A percentile compares a stretch with the other conserved stretches of the same genome.
Evolutionary conservation across 2,888 invertebrate genomes (phyloP).

Genomic region (Thecocarcelia acutangulata): DNA sequence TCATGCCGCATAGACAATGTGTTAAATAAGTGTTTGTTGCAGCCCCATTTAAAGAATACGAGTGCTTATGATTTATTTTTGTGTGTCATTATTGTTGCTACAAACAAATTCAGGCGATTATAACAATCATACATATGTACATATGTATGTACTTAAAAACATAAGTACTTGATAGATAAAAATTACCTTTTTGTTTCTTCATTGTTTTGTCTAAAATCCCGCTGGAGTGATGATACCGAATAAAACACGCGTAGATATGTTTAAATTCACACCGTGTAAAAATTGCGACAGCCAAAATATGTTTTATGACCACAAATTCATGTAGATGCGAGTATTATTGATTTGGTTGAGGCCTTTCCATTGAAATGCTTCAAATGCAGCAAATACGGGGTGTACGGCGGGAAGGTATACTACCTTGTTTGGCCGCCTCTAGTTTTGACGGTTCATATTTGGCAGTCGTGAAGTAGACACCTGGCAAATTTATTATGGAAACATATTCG

Average conservation of each 20-base stretch:
- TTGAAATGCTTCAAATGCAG: conserved; percentile 35
- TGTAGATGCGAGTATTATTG: background rate
- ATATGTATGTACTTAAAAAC: background rate
- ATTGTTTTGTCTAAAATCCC: conserved; percentile 13
- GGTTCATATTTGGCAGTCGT: no score
- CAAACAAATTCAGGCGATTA: background rate
- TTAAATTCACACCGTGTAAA: conserved; percentile 54
- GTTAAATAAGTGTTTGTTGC: conserved; percentile 42
- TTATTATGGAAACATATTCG: no score
- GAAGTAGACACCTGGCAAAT: no score
- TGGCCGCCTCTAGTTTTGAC: no score
- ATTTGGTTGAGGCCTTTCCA: background rate
- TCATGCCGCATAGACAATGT: conserved; percentile 44
- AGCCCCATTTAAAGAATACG: background rate
- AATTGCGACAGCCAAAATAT: conserved; percentile 36
- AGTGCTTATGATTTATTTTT: background rate
- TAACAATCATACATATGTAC: background rate
- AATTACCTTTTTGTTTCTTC: conserved; percentile 31
- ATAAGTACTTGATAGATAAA: conserved; percentile 31
- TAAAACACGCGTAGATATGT: conserved; percentile 13
- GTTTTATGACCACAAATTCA: conserved; percentile 36
- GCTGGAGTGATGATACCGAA: conserved; percentile 43
- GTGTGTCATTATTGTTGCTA: conserved; percentile 13
- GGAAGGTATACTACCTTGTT: no score
- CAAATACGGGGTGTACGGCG: no score